These are phyloP conservation scores for Corythoichthys haematopterus DNA, from an alignment of 2,113 vertebrate genomes.

Conservation along the genomic window DNA sequence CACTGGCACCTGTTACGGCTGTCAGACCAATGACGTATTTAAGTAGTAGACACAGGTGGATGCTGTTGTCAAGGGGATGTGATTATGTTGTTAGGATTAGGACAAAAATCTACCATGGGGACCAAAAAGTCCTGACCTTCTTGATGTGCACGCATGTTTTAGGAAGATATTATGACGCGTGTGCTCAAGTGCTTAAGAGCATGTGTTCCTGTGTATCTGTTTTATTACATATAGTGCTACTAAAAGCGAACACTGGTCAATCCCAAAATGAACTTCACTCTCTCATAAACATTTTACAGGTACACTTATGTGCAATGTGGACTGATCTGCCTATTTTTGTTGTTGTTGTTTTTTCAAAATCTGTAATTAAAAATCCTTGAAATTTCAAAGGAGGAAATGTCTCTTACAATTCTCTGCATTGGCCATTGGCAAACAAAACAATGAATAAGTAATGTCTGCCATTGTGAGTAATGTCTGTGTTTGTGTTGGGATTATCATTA, in stretches of 20 bases:
- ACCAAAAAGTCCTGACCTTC: slow-evolving; percentile 10
- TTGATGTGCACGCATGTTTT: not conserved
- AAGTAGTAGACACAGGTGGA: slow-evolving; percentile 45
- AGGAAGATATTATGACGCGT: slow-evolving; percentile 7
- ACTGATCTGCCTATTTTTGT: slow-evolving; percentile 5
- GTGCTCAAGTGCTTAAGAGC: slow-evolving; percentile 7
- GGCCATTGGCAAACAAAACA: slow-evolving; percentile 26
- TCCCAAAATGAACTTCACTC: slow-evolving; percentile 45
- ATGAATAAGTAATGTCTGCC: slow-evolving; percentile 38
- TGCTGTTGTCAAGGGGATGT: slow-evolving; percentile 58
- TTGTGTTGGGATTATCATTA: slow-evolving; percentile 34
- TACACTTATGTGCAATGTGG: slow-evolving; percentile 15
- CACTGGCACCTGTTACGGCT: slow-evolving; percentile 45
- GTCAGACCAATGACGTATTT: slow-evolving; percentile 41
- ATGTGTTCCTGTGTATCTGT: slow-evolving; percentile 11
- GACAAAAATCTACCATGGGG: slow-evolving; percentile 38
- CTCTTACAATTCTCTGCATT: slow-evolving; percentile 12
- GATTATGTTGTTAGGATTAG: slow-evolving; percentile 51
- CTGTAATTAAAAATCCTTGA: slow-evolving; percentile 5
- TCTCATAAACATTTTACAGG: slow-evolving; percentile 53
- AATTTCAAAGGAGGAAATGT: slow-evolving; percentile 40
- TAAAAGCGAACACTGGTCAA: slow-evolving; percentile 25
- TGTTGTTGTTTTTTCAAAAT: not conserved
- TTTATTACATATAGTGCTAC: slow-evolving; percentile 31
- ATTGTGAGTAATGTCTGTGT: slow-evolving; percentile 44